Base-by-base conservation (phyloP, 2,888 invertebrate genomes). In the Ctena decussata region DNA sequence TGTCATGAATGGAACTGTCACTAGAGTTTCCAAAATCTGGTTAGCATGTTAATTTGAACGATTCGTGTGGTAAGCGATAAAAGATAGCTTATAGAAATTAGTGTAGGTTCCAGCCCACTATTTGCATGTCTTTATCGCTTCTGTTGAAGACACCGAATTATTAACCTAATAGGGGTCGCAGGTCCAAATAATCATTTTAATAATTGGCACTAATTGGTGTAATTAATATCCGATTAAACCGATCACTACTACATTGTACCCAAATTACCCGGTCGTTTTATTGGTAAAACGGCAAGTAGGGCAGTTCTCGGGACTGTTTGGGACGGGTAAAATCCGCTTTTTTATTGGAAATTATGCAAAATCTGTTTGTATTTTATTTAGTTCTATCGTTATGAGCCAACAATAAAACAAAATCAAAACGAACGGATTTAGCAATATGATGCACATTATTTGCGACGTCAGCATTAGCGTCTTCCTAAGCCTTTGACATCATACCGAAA, bases 151-250 rank as follows among this genome's bases (percentile, higher is more conserved):
- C 57, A 27, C 57, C 27, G 57, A 57, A 57, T 2, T 41, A 71
- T 71, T 71, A 71, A 71, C 3, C 71, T 71, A 71, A 71, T 39
- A 44, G 74, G 53, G 84, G 84, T 82, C 84, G 76, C 73, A 80
- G 85, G 82, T 83, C 79, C 72, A 78, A 80, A 85, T 87, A 73
- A 83, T 77, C 87, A 75, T 78, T 79, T 85, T 76, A 78, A 80
- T 75, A 87, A 85, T 80, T 73, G 72, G 32, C 69, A 69, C 80
- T 85, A 87, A 87, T 87, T 85, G 85, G 35, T 35, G 82, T 80
- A 82, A 87, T 87, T 87, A 87, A 87, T 87, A 83, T 85, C 69
- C 30, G 72, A 87, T 87, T 87, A 87, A 87, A 85, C 81, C 77
- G 76, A 76, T 82, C 75, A 69, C 74, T 72, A 80, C 57, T 77